Evolutionary conservation across 2,113 vertebrate species (phyloP), one percentile per base, ranked within the genome.

Genomic region (Zosterops borbonicus): DNA sequence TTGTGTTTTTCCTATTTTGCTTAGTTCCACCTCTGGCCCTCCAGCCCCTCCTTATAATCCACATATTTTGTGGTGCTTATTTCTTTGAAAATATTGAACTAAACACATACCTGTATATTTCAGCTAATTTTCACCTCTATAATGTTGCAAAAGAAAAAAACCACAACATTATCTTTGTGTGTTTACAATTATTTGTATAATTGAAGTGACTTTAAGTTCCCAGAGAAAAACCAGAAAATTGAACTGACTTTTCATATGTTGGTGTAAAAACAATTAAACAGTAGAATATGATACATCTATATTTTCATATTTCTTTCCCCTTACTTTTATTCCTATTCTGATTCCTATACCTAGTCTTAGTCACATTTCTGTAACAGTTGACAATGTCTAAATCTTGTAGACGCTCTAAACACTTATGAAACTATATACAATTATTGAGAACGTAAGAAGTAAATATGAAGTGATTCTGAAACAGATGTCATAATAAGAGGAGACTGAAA

Each of bases 11-110:
- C 21, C 11, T 58, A 5, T 27, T 11, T 84, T 63, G 11, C 7
- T 76, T 21, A 3, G 3, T 46, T 62, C 17, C 4, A 9, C 27
- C 9, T 31, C 10, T 0, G 0, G 3, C 6, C 7, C 10, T 12
- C 28, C 0, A 0, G 9, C 6, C 23, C 19, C 7, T 25, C 6
- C 16, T 47, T 31, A 17, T 9, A 39, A 31, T 31, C 21, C 5
- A 33, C 4, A 23, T 46, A 2, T 56, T 71, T 77, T 29, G 18
- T 49, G 8, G 4, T 55, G 7, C 24, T 84, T 84, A 49, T 10
- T 14, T 89, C 2, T 70, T 89, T 76, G 12, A 59, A 89, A 83
- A 69, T n/a, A 77, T 44, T 14, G 4, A 68, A 35, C 8, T 59
- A 68, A 83, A 58, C 16, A 11, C 9, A 31, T 47, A 55, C 2